These are phyloP conservation scores for Clarias gariepinus DNA, from an alignment of 2,113 vertebrate species.

Conservation along the genomic window DNA sequence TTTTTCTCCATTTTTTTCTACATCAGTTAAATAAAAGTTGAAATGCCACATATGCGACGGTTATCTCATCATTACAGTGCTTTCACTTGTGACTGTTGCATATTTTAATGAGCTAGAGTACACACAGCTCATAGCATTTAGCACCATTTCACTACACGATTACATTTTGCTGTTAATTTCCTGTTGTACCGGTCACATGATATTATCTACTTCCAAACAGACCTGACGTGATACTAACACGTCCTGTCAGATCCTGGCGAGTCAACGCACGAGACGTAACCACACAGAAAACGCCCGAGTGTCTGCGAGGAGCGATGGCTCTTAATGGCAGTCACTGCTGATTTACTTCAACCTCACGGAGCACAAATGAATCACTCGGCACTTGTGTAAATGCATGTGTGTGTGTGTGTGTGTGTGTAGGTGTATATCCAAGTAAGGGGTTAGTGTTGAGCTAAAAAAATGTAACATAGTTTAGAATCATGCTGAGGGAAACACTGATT, in stretches of 20 bases:
- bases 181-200: background rate
- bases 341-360: constrained; percentile 9
- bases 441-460: background rate
- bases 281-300: background rate
- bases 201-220: background rate
- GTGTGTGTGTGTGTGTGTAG: constrained; percentile 5
- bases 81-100: background rate
- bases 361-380: constrained; percentile 13
- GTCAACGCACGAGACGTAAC: background rate
- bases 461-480: background rate
- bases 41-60: background rate
- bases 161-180: background rate
- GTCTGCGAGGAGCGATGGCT: background rate
- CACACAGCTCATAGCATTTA: background rate
- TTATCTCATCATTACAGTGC: background rate
- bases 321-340: constrained; percentile 18
- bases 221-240: background rate
- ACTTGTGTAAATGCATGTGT: constrained; percentile 7
- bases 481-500: background rate
- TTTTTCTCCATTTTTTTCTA: background rate
- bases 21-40: background rate
- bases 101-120: background rate
- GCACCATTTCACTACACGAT: background rate
- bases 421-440: background rate
- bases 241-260: constrained; percentile 2